Conservation (phyloP, 2,888 invertebrate genomes). For the Caenorhabditis sulstoni region DNA sequence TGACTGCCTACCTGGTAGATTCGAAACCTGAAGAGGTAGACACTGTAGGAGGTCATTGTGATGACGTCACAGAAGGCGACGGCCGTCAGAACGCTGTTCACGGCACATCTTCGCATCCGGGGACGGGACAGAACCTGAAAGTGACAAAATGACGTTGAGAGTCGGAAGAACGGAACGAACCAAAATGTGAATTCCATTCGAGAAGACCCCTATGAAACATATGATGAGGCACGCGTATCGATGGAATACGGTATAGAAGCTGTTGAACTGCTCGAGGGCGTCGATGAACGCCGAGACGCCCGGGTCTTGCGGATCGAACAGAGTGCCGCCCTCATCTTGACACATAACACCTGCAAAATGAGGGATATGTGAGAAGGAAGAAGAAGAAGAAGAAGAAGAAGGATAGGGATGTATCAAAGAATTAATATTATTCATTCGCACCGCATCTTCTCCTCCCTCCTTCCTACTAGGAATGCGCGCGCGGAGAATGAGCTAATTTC, state of each 20-base stretch:
- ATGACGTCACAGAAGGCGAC: conserved; percentile 74
- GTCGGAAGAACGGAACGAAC: conserved; percentile 12
- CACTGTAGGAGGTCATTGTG: conserved; percentile 71
- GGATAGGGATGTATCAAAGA: neutral
- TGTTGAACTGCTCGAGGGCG: conserved; percentile 69
- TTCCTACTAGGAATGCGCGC: too few species aligned
- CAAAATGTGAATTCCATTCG: conserved; percentile 72
- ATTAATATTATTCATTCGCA: conserved; percentile 9
- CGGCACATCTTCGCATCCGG: conserved; percentile 70
- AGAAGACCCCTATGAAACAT: conserved; percentile 71
- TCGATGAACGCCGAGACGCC: conserved; percentile 62
- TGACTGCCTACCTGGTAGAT: conserved; percentile 65
- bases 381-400: neutral
- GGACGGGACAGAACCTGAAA: conserved; percentile 64
- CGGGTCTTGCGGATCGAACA: conserved; percentile 69
- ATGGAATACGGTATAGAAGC: conserved; percentile 72
- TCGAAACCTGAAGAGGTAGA: conserved; percentile 70
- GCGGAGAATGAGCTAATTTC: conserved; percentile 21
- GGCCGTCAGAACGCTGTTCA: conserved; percentile 72
- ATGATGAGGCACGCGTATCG: conserved; percentile 71
- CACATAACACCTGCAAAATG: conserved; percentile 67
- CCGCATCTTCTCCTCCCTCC: neutral
- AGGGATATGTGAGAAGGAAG: neutral
- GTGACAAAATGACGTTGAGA: neutral
- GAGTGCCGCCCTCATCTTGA: conserved; percentile 65